phyloP scores from a whole-genome alignment of 2,797 vertebrate genomes.

The Coreius guichenoti region DNA sequence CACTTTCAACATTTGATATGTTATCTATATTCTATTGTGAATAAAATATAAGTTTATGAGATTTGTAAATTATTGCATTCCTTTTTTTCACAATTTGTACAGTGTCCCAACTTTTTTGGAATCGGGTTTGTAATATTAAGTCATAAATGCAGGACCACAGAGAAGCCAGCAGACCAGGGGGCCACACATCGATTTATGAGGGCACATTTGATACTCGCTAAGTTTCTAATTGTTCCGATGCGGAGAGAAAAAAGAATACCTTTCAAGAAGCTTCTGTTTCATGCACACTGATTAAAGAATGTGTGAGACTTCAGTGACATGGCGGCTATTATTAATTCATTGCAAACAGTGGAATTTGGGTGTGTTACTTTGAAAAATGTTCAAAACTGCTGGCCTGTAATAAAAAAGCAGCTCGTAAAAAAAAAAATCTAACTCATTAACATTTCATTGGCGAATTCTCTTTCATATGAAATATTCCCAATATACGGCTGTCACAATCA shows the following conservation, averaged over 20 bases:
- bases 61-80: too few species aligned
- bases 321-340: constrained; percentile 93
- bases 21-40: too few species aligned
- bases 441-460: constrained; percentile 92
- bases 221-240: constrained; percentile 84
- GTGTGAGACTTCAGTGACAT: constrained; percentile 90
- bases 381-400: constrained; percentile 93
- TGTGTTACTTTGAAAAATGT: constrained; percentile 95
- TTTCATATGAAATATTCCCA: constrained; percentile 93
- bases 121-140: too few species aligned
- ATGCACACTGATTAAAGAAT: constrained; percentile 86
- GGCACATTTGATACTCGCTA: constrained; percentile 59
- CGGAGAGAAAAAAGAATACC: constrained; percentile 74
- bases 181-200: constrained; percentile 60
- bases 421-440: constrained; percentile 88
- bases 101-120: too few species aligned
- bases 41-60: too few species aligned
- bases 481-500: constrained; percentile 92
- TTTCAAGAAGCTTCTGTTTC: constrained; percentile 82
- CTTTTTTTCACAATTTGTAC: too few species aligned
- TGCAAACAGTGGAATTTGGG: constrained; percentile 94
- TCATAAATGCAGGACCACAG: constrained; percentile 21
- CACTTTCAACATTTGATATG: too few species aligned
- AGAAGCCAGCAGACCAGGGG: constrained; percentile 55
- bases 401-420: constrained; percentile 80